Percentiles rank a stretch among this genome's conserved stretches.
phyloP scores from a whole-genome alignment of 2,888 invertebrate genomes.

The Ypsolopha scabrella region DNA sequence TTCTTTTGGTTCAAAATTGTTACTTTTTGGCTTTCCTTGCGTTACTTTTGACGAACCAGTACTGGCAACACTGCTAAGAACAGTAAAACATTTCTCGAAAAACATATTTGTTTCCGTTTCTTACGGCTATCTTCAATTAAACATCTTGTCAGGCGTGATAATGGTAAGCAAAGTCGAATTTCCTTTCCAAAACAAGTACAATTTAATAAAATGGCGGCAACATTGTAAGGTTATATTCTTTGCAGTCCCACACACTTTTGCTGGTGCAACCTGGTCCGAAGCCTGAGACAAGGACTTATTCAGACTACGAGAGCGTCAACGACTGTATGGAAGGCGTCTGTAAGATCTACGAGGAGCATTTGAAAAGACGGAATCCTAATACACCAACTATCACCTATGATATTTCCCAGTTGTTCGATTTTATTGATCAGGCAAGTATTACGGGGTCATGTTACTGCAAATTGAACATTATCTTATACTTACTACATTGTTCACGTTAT shows the following conservation, averaged over 20 bases:
- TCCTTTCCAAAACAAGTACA: background rate
- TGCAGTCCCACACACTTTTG: slow-evolving; percentile 96
- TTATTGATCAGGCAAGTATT: slow-evolving; percentile 85
- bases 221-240: slow-evolving; percentile 34
- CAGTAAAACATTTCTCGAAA: slow-evolving; percentile 3
- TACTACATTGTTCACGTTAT: too few species aligned
- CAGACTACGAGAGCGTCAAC: slow-evolving; percentile 97
- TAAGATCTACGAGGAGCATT: slow-evolving; percentile 98
- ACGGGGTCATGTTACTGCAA: too few species aligned
- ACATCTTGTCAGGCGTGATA: slow-evolving; percentile 7
- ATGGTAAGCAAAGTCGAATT: slow-evolving; percentile 28
- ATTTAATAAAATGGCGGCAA: slow-evolving; percentile 37
- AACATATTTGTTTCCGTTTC: background rate
- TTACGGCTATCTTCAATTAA: background rate
- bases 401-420: slow-evolving; percentile 97
- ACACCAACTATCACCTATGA: slow-evolving; percentile 98
- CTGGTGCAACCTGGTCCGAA: slow-evolving; percentile 93
- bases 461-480: too few species aligned
- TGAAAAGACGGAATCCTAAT: slow-evolving; percentile 95
- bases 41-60: too few species aligned
- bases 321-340: slow-evolving; percentile 99
- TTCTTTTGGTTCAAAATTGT: too few species aligned
- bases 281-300: slow-evolving; percentile 97
- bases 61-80: too few species aligned
- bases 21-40: too few species aligned